Percentiles rank a stretch among this genome's conserved stretches.
Evolutionary conservation across 2,113 vertebrate species (phyloP).

Genomic region (Alexandromys fortis): DNA sequence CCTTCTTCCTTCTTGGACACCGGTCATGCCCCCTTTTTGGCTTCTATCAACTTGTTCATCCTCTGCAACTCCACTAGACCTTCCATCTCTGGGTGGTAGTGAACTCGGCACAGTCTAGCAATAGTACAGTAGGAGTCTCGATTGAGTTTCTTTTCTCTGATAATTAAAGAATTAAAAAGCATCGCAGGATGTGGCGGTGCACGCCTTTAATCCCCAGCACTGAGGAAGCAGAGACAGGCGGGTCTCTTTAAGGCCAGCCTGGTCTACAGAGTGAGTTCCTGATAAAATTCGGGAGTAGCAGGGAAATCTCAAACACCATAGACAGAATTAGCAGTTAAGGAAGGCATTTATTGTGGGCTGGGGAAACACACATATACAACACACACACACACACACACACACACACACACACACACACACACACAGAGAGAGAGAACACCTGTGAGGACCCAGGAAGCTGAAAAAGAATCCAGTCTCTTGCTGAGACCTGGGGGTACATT

Average conservation of each 20-base stretch:
- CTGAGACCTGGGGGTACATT: too few relatives aligned
- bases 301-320: background rate
- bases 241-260: background rate
- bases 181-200: rapidly evolving
- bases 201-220: background rate
- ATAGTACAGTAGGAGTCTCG: background rate
- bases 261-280: background rate
- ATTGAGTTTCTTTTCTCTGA: background rate
- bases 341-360: background rate
- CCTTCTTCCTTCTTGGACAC: background rate
- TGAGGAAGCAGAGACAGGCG: background rate
- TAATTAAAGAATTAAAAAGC: background rate
- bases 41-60: background rate
- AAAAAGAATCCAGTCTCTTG: too few relatives aligned
- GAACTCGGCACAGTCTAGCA: background rate
- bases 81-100: background rate
- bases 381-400: background rate
- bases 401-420: background rate
- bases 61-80: rapidly evolving
- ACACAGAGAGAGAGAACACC: too few relatives aligned
- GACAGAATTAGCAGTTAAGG: background rate
- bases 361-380: background rate
- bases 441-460: too few relatives aligned
- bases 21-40: too few relatives aligned
- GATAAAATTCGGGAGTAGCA: too few relatives aligned